Evolutionary conservation across 1,140 invertebrate species (phyloP).

Genomic region (Harlomillsia oculata): DNA sequence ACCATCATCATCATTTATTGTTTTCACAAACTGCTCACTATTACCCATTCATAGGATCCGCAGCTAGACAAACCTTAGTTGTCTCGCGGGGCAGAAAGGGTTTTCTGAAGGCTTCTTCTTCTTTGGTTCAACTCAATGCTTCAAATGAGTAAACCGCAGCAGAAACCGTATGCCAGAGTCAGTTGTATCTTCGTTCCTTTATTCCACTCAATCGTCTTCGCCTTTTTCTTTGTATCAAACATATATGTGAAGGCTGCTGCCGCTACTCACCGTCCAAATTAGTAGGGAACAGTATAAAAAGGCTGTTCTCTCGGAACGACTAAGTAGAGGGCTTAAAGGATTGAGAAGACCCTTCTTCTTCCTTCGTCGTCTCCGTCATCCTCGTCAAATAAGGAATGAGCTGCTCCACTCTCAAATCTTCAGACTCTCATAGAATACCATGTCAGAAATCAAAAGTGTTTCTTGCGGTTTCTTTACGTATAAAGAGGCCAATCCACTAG

Average conservation of each 20-base stretch:
- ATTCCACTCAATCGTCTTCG: too few species aligned
- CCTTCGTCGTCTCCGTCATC: neutral
- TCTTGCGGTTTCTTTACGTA: constrained; percentile 8
- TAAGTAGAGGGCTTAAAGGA: constrained; percentile 1
- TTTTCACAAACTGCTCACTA: constrained; percentile 13
- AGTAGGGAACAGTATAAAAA: neutral
- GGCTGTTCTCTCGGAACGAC: neutral
- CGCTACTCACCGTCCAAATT: constrained; percentile 4
- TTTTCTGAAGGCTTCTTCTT: too few species aligned
- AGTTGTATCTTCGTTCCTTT: too few species aligned
- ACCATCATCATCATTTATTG: constrained; percentile 17
- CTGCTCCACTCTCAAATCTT: neutral
- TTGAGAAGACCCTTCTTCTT: constrained; percentile 5
- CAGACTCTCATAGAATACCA: too few species aligned
- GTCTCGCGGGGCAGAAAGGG: too few species aligned
- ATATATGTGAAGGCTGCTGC: too few species aligned
- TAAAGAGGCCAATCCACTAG: neutral
- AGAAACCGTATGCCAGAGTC: too few species aligned
- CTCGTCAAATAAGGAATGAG: neutral
- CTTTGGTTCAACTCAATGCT: too few species aligned
- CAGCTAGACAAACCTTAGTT: neutral
- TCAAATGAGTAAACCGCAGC: too few species aligned
- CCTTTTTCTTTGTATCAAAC: too few species aligned
- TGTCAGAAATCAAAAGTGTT: constrained; percentile 7
- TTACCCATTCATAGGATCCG: constrained; percentile 1